phyloP scores from a whole-genome alignment of 2,888 invertebrate genomes.

The Dyspetes luteomarginatus region DNA sequence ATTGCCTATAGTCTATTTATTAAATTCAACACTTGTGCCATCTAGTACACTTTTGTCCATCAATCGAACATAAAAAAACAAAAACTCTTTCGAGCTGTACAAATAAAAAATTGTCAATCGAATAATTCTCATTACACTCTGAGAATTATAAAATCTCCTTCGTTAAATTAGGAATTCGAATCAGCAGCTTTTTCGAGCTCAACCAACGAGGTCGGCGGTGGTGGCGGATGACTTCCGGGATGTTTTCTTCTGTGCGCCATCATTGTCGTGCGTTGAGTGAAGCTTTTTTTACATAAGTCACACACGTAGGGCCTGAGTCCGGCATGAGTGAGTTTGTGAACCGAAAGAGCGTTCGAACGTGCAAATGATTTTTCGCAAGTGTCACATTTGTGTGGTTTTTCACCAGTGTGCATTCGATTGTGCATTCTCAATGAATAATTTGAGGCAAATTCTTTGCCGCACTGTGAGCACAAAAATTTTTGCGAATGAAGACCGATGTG shows the following conservation, averaged over 20 bases:
- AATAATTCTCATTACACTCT: no score
- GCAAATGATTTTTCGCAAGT: conserved; percentile 59
- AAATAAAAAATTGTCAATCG: neutral
- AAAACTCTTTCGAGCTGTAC: neutral
- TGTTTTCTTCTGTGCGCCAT: conserved; percentile 64
- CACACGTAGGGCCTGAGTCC: conserved; percentile 57
- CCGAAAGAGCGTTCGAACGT: conserved; percentile 58
- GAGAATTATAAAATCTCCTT: neutral
- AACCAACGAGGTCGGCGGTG: conserved; percentile 52
- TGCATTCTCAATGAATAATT: conserved; percentile 64
- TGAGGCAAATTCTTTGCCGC: conserved; percentile 64
- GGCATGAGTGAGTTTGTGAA: conserved; percentile 59
- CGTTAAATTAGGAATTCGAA: conserved; percentile 39
- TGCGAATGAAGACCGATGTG: conserved; percentile 68
- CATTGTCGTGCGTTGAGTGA: conserved; percentile 63
- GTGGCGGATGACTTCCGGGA: conserved; percentile 64
- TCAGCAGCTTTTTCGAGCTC: conserved; percentile 33
- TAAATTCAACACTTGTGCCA: conserved; percentile 23
- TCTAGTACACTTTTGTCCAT: neutral
- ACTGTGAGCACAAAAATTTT: conserved; percentile 68
- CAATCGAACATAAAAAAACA: neutral
- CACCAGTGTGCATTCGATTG: conserved; percentile 58
- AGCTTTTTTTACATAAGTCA: conserved; percentile 59
- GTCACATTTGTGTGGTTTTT: conserved; percentile 56
- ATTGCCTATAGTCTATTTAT: conserved; percentile 28